These are phyloP conservation scores for Phthorimaea operculella DNA, from an alignment of 1,140 invertebrate genomes.

Conservation along the genomic window DNA sequence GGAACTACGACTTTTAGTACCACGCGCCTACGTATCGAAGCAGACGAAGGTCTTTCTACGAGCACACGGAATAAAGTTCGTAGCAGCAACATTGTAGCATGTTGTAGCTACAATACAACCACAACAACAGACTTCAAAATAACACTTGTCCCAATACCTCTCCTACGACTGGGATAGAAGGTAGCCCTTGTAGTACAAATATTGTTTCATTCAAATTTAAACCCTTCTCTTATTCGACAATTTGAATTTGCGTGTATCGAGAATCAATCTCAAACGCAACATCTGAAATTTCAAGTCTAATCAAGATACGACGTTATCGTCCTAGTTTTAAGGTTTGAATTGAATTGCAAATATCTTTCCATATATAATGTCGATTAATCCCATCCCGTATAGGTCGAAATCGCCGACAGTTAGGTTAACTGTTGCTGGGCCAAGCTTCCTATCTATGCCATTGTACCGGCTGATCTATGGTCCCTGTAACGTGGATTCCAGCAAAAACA, in stretches of 20 bases:
- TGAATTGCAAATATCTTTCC: slow-evolving; percentile 12
- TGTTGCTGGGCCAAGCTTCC: slow-evolving; percentile 43
- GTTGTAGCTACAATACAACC: too few species aligned
- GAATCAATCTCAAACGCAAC: neutral
- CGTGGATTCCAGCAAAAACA: slow-evolving; percentile 35
- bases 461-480: slow-evolving; percentile 37
- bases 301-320: neutral
- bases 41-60: too few species aligned
- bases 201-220: neutral
- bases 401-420: slow-evolving; percentile 56
- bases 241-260: neutral
- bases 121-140: too few species aligned
- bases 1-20: too few species aligned
- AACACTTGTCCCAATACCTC: too few species aligned
- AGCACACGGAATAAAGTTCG: too few species aligned
- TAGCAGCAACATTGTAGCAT: too few species aligned
- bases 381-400: slow-evolving; percentile 45
- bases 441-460: slow-evolving; percentile 40
- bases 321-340: neutral
- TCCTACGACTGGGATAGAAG: too few species aligned
- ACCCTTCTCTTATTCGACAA: neutral
- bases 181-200: slow-evolving; percentile 9
- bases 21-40: too few species aligned
- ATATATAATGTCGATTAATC: slow-evolving; percentile 37
- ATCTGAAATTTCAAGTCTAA: neutral